These are phyloP conservation scores for Sarcophaga caerulescens DNA, from an alignment of 2,888 invertebrate species.

Conservation along the genomic window DNA sequence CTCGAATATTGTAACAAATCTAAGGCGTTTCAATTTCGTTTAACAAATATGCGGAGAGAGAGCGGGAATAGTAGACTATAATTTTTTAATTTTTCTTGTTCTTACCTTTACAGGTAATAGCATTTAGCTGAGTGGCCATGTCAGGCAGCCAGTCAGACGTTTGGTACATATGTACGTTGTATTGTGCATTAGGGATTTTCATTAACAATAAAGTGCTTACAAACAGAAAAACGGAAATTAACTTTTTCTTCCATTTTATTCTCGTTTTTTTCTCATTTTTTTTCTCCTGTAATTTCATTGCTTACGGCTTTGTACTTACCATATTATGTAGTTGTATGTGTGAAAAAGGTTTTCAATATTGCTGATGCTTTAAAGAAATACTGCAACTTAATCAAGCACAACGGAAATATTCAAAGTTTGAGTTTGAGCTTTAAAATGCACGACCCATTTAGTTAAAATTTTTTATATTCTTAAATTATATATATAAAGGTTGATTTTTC, in stretches of 20 bases:
- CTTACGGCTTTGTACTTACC: neutral
- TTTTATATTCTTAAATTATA: too few species aligned
- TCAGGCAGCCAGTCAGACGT: neutral
- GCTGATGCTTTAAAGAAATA: too few species aligned
- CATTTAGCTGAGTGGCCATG: neutral
- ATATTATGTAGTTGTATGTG: too few species aligned
- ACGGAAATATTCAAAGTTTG: too few species aligned
- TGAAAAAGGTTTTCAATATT: too few species aligned
- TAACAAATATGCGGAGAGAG: constrained; percentile 10
- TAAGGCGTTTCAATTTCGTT: constrained; percentile 33
- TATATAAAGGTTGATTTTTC: too few species aligned
- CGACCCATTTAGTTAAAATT: too few species aligned
- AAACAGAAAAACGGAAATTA: constrained; percentile 50
- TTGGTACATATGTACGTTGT: neutral
- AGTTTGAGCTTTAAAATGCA: too few species aligned
- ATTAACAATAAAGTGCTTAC: constrained; percentile 49
- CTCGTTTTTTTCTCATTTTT: neutral
- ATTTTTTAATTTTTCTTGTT: too few species aligned
- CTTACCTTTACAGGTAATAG: too few species aligned
- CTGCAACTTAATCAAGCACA: too few species aligned
- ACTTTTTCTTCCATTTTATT: constrained; percentile 35
- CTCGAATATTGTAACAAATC: neutral
- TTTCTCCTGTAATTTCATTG: neutral
- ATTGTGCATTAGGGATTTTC: constrained; percentile 37
- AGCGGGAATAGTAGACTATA: too few species aligned